Percentiles rank a stretch among this genome's conserved stretches.
Conservation (phyloP, 2,797 vertebrate species). For the Sebastes reedi region DNA sequence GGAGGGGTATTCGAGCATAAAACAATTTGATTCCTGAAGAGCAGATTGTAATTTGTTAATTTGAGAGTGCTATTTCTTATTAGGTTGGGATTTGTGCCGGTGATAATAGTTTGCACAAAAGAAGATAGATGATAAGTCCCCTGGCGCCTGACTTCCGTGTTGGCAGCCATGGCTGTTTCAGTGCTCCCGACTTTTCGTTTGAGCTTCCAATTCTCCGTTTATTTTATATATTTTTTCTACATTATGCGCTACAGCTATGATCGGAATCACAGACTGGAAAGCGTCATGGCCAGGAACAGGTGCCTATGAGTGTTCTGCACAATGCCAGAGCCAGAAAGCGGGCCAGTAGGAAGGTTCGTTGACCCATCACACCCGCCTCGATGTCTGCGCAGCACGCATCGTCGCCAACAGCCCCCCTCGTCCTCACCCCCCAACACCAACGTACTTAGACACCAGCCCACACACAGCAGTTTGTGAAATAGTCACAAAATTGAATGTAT, state of each 20-base stretch:
- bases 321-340: background rate
- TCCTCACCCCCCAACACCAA: too few species aligned
- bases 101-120: background rate
- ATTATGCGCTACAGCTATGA: background rate
- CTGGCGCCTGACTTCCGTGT: background rate
- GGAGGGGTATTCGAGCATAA: background rate
- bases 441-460: too few species aligned
- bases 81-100: conserved; percentile 7
- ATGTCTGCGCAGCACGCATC: background rate
- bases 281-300: background rate
- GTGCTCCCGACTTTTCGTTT: background rate
- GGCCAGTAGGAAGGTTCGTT: background rate
- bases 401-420: background rate
- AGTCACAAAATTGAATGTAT: too few species aligned
- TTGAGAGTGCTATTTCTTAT: background rate
- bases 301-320: background rate
- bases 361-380: background rate
- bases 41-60: conserved; percentile 26
- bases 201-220: background rate
- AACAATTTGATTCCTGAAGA: conserved; percentile 14
- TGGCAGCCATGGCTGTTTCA: background rate
- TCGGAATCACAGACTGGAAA: background rate
- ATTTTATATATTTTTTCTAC: background rate
- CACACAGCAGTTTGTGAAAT: too few species aligned
- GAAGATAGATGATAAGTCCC: background rate